Evolutionary conservation across 2,888 invertebrate genomes (phyloP).

Genomic region (Argynnis bischoffii): DNA sequence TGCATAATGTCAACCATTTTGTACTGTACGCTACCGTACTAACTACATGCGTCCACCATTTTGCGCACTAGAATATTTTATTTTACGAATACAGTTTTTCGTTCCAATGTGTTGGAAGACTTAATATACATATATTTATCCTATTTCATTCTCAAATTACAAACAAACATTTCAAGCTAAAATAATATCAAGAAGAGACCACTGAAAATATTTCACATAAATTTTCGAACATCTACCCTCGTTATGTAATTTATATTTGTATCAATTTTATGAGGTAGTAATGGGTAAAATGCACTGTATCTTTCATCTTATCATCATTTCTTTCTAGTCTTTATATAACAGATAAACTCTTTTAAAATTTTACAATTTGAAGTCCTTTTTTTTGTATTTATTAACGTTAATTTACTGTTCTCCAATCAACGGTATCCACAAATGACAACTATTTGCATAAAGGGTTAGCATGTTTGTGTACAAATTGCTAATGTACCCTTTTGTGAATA

Average conservation of each 20-base stretch:
- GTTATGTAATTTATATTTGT: too few relatives aligned
- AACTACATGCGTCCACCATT: constrained; percentile 59
- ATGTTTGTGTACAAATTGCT: constrained; percentile 49
- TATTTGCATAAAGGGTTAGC: constrained; percentile 42
- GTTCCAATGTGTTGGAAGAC: neutral
- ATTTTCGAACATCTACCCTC: too few relatives aligned
- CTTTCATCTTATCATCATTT: too few relatives aligned
- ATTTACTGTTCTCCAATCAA: constrained; percentile 32
- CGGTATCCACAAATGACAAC: constrained; percentile 33
- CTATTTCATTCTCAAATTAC: neutral
- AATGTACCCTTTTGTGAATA: constrained; percentile 62
- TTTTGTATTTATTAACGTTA: constrained; percentile 8
- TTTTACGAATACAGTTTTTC: neutral
- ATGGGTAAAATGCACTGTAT: too few relatives aligned
- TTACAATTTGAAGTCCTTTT: neutral
- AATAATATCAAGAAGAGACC: too few relatives aligned
- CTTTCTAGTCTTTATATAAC: too few relatives aligned
- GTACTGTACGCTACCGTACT: constrained; percentile 47
- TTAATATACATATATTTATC: neutral
- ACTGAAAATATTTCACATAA: too few relatives aligned
- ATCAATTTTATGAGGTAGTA: too few relatives aligned
- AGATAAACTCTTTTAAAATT: neutral
- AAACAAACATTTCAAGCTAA: too few relatives aligned
- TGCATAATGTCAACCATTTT: constrained; percentile 71
- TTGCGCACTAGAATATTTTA: constrained; percentile 44